phyloP scores from a whole-genome alignment of 1,140 invertebrate genomes.

The Lepidurus couesii region DNA sequence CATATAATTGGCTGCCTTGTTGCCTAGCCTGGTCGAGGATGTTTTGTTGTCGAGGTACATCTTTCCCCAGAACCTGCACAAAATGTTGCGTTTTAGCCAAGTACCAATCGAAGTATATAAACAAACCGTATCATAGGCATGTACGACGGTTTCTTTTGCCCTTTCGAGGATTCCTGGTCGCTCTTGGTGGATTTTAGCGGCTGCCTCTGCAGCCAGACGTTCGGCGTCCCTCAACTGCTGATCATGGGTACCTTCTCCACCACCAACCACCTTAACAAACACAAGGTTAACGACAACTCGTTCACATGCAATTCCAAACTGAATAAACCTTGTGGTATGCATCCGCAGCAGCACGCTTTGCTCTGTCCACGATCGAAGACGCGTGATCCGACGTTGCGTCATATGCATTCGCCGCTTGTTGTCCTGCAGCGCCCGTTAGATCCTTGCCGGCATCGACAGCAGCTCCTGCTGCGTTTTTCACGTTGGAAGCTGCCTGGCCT shows the following conservation, averaged over 20 bases:
- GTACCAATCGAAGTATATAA: neutral
- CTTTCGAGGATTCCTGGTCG: constrained; percentile 4
- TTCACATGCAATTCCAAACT: too few species aligned
- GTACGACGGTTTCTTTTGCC: neutral
- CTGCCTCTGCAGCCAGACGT: neutral
- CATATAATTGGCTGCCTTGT: constrained; percentile 4
- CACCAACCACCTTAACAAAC: too few species aligned
- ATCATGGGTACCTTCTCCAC: too few species aligned
- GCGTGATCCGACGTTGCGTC: neutral
- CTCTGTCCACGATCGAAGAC: neutral
- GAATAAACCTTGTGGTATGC: neutral
- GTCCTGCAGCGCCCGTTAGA: neutral
- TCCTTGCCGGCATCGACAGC: neutral
- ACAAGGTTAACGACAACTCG: too few species aligned
- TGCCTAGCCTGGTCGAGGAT: neutral
- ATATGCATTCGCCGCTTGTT: neutral
- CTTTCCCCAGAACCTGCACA: neutral
- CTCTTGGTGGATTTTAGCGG: neutral
- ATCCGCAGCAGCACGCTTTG: neutral
- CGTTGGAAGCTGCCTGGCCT: neutral
- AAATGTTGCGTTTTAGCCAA: neutral
- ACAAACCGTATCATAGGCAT: neutral
- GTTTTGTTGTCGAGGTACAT: neutral
- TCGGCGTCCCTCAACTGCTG: neutral
- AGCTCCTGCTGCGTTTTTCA: too few species aligned